Conservation (phyloP, 2,888 invertebrate species). For the Hydraecia micacea region DNA sequence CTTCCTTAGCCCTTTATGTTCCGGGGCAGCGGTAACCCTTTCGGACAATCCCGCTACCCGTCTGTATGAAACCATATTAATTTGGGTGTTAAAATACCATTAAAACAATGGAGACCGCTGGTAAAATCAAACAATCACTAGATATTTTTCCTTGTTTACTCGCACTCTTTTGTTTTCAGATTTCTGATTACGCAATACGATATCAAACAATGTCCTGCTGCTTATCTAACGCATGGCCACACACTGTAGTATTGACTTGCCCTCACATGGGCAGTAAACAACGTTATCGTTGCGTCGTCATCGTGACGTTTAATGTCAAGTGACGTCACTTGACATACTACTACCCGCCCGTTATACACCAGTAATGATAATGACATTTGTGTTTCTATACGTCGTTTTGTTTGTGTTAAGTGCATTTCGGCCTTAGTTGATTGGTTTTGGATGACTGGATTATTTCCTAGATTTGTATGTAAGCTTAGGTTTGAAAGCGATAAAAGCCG, state of each 20-base stretch:
- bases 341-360: slow-evolving; percentile 37
- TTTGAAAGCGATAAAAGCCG: neutral
- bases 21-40: too few species aligned
- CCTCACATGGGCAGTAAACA: slow-evolving; percentile 70
- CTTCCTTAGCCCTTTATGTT: too few species aligned
- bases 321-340: slow-evolving; percentile 69
- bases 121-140: neutral
- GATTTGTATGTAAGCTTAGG: neutral
- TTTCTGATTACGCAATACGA: neutral
- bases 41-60: too few species aligned
- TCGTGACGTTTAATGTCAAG: slow-evolving; percentile 68
- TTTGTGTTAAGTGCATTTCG: slow-evolving; percentile 14
- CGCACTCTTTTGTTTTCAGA: neutral
- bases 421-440: slow-evolving; percentile 18
- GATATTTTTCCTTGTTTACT: slow-evolving; percentile 3
- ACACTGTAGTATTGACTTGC: slow-evolving; percentile 55
- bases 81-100: neutral
- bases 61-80: neutral
- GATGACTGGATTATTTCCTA: neutral
- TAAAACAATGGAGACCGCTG: neutral
- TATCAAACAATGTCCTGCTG: slow-evolving; percentile 10
- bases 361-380: slow-evolving; percentile 57
- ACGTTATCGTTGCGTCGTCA: slow-evolving; percentile 72
- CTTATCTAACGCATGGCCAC: slow-evolving; percentile 24
- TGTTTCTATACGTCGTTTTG: slow-evolving; percentile 18